These are phyloP conservation scores for Malurus melanocephalus DNA, from an alignment of 2,113 vertebrate species.

Conservation along the genomic window DNA sequence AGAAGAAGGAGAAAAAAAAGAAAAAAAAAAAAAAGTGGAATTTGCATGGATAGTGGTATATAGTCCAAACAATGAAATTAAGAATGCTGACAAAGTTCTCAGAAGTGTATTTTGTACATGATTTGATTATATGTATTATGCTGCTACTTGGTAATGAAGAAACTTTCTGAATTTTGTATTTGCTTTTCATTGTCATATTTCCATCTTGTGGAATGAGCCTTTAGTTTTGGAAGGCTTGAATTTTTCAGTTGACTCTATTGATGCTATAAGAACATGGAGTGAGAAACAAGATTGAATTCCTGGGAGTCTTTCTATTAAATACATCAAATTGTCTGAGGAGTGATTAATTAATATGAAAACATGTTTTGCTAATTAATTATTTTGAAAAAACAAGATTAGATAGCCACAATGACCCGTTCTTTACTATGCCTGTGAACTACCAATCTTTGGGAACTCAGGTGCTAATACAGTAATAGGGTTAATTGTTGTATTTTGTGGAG, in stretches of 20 bases:
- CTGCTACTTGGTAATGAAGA: not conserved
- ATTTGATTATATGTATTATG: not conserved
- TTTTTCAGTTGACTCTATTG: not conserved
- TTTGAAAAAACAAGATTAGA: not conserved
- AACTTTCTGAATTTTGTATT: not conserved
- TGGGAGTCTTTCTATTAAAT: not conserved
- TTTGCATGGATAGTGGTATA: fast-evolving
- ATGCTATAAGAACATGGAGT: not conserved
- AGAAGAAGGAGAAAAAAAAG: fast-evolving
- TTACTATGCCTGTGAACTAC: not conserved
- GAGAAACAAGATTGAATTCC: not conserved
- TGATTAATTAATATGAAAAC: not conserved
- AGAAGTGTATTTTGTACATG: not conserved
- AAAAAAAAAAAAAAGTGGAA: fast-evolving
- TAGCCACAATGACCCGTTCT: not conserved
- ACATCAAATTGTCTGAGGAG: not conserved
- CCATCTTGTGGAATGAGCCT: not conserved
- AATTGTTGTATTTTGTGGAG: not conserved
- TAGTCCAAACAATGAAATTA: not conserved
- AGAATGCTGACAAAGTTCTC: not conserved
- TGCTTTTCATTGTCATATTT: not conserved
- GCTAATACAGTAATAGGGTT: not conserved
- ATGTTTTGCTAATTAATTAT: not conserved
- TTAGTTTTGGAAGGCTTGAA: not conserved
- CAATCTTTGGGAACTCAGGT: not conserved